A percentile compares a stretch with the other conserved stretches of the same genome.
Evolutionary conservation across 1,140 invertebrate genomes (phyloP).

Genomic region (Microplitis mediator): DNA sequence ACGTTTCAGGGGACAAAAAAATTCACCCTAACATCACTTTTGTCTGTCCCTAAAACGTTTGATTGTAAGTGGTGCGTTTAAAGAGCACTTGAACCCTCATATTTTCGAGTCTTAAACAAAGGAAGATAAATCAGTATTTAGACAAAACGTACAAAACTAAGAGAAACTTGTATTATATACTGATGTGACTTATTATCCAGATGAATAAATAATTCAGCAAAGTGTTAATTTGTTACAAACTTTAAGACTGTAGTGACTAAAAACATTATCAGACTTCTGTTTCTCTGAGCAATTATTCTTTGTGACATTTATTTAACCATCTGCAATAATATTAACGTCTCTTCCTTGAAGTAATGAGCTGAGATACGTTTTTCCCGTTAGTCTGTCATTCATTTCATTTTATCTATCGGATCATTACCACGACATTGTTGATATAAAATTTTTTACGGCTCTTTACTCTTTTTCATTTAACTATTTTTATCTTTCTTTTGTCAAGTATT

Average conservation of each 20-base stretch:
- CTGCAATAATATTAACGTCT: too few relatives aligned
- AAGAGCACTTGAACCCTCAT: not conserved
- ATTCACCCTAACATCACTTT: too few relatives aligned
- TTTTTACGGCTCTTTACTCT: constrained; percentile 27
- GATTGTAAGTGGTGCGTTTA: not conserved
- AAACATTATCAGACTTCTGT: too few relatives aligned
- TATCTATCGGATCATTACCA: constrained; percentile 13
- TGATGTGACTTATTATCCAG: not conserved
- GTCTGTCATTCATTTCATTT: constrained; percentile 27
- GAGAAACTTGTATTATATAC: not conserved
- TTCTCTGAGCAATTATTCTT: too few relatives aligned
- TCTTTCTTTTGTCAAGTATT: constrained; percentile 35
- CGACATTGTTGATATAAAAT: constrained; percentile 42
- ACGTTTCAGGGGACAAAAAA: not conserved
- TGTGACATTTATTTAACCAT: too few relatives aligned
- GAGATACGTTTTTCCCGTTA: not conserved
- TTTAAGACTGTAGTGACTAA: too few relatives aligned
- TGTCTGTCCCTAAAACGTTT: not conserved
- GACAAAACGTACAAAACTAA: not conserved
- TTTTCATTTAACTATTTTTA: not conserved
- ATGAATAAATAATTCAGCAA: too few relatives aligned
- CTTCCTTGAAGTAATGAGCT: too few relatives aligned
- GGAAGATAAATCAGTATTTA: not conserved
- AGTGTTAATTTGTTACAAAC: too few relatives aligned
- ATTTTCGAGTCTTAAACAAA: not conserved